These are phyloP conservation scores for Conops quadrifasciatus DNA, from an alignment of 2,888 invertebrate genomes.

Conservation along the genomic window DNA sequence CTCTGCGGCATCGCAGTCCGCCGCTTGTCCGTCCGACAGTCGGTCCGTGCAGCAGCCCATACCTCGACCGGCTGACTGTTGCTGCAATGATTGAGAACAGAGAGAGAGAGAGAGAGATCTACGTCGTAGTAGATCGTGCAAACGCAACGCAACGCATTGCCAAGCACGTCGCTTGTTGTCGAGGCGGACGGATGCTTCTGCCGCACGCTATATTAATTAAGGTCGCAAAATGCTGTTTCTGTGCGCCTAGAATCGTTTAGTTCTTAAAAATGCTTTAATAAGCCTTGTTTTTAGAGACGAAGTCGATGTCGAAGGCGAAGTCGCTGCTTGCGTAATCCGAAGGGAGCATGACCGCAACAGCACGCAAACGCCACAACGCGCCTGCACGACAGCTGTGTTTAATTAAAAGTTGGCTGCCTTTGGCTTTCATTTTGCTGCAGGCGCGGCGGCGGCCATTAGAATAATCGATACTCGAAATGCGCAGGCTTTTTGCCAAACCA, in stretches of 20 bases:
- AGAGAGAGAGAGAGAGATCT: neutral
- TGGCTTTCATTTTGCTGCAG: slow-evolving; percentile 8
- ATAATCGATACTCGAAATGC: neutral
- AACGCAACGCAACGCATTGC: neutral
- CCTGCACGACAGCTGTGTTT: slow-evolving; percentile 6
- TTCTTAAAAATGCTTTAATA: neutral
- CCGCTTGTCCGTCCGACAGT: slow-evolving; percentile 12
- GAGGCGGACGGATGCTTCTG: neutral
- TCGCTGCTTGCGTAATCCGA: slow-evolving; percentile 23
- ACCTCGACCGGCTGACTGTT: no score
- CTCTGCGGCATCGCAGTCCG: neutral
- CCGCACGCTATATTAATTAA: slow-evolving; percentile 28
- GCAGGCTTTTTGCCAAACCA: neutral
- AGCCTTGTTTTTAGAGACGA: neutral
- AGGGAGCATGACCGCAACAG: neutral
- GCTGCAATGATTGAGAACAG: slow-evolving; percentile 15
- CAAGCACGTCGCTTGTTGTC: neutral
- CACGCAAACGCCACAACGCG: neutral
- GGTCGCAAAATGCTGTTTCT: neutral
- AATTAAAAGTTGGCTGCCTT: slow-evolving; percentile 25
- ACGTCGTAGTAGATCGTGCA: neutral
- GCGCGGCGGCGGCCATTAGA: neutral
- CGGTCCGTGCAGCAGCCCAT: no score
- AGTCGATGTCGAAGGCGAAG: neutral
- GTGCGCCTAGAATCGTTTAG: neutral